Evolutionary conservation across 1,140 invertebrate genomes (phyloP), one percentile per base, ranked within the genome.

Genomic region (Formica exsecta): DNA sequence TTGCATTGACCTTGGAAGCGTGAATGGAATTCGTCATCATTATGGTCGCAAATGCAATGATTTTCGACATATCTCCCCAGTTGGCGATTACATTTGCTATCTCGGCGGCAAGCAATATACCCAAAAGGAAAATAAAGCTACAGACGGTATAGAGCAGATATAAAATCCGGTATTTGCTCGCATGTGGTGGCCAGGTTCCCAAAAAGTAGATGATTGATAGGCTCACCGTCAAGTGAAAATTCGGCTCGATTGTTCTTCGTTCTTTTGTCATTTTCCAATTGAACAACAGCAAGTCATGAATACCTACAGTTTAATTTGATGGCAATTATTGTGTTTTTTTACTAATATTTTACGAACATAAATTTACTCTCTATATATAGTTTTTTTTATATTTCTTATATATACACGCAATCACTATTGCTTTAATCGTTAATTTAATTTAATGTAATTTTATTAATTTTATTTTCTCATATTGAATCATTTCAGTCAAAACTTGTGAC

Each of bases 21-120:
- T 93, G 90, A 8, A 80, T 83, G 38, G n/a, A 83, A 74, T 93
- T 93, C 1, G 92, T 92, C 91, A 93, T 92, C 0, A 93, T 61
- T 0, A 93, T 22, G 25, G 90, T 89, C 19, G 79, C 73, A 16
- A 88, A 87, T 0, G 91, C 87, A 6, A 89, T 29, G 62, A 93
- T 87, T 80, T 74, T 59, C 0, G 66, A 84, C 38, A 92, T n/a
- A 51, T 91, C 81, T 9, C 85, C 87, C 89, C 90, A 90, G 41
- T 85, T 65, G 2, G 85, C 22, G 13, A 92, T 62, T 25, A 93
- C 6, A 68, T 91, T 91, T 0, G 84, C 86, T 25, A 90, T 51
- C 54, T 93, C 91, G 1, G 86, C 76, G 7, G 62, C 13, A 0
- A 93, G 64, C 22, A 87, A 87, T 44, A 90, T 85, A 6, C 88